A percentile compares a stretch with the other conserved stretches of the same genome.
Conservation (phyloP, 37 sponge, comb jelly and placozoan species). For the Spongia lamella region DNA sequence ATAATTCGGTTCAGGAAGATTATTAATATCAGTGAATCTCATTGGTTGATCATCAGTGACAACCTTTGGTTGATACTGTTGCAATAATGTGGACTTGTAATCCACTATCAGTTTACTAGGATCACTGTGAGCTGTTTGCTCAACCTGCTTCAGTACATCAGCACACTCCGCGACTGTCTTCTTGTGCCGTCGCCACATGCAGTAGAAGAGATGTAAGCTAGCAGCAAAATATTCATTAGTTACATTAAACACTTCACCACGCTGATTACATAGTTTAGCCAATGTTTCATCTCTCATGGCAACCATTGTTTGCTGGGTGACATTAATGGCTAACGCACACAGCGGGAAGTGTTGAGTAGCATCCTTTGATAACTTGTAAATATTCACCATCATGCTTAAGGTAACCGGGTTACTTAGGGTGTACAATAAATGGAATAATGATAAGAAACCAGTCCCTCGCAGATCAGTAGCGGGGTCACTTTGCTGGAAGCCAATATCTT, state of each 20-base stretch:
- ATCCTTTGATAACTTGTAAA: constrained; percentile 48
- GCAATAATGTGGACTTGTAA: no score
- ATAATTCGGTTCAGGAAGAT: no score
- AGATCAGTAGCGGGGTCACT: constrained; percentile 86
- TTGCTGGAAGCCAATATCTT: constrained; percentile 85
- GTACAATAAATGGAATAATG: constrained; percentile 69
- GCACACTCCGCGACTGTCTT: constrained; percentile 46
- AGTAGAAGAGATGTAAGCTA: constrained; percentile 59
- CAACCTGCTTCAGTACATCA: constrained; percentile 29
- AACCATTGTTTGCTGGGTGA: constrained; percentile 61
- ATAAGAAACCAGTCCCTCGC: constrained; percentile 81
- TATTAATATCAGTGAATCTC: no score
- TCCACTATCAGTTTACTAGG: no score
- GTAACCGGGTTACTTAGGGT: constrained; percentile 48
- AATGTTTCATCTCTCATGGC: constrained; percentile 68
- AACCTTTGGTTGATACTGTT: no score
- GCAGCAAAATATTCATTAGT: constrained; percentile 75
- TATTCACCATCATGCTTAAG: constrained; percentile 49
- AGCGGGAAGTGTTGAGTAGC: constrained; percentile 56
- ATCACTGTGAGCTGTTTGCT: background rate
- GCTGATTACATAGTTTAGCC: constrained; percentile 65
- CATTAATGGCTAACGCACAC: constrained; percentile 76
- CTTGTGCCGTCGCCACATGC: constrained; percentile 31
- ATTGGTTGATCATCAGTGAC: no score
- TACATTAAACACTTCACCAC: constrained; percentile 74